Percentiles rank a stretch among this genome's conserved stretches.
phyloP scores from a whole-genome alignment of 2,113 vertebrate genomes.

The Pogonocichla stellata region DNA sequence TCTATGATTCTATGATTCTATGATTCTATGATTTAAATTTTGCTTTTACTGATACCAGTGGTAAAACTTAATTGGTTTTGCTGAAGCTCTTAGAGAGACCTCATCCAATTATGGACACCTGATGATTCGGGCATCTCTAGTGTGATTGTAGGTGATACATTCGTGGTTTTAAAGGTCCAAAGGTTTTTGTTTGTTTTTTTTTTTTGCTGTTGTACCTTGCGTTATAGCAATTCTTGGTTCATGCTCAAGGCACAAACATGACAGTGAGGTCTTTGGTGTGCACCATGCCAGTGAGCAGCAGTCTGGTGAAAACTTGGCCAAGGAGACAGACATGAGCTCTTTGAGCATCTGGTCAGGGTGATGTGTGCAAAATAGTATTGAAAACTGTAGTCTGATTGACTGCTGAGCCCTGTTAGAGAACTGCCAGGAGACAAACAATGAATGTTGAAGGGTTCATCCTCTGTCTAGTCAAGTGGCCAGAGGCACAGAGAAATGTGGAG shows the following conservation, averaged over 20 bases:
- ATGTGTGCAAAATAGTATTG: not conserved
- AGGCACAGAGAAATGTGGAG: not conserved
- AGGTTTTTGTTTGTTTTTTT: not conserved
- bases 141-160: not conserved
- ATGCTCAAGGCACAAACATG: not conserved
- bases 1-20: too few relatives aligned
- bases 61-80: not conserved
- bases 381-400: not conserved
- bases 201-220: not conserved
- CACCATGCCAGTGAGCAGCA: not conserved
- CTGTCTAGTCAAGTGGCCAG: not conserved
- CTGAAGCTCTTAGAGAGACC: not conserved
- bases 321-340: not conserved
- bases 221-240: not conserved
- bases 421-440: not conserved
- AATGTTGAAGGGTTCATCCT: not conserved
- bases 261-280: not conserved
- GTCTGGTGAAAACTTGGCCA: not conserved
- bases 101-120: not conserved
- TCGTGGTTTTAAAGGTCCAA: not conserved
- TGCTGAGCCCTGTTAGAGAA: not conserved
- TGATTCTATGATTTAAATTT: not conserved
- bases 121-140: not conserved
- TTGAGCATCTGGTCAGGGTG: not conserved
- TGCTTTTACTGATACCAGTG: not conserved